phyloP scores from a whole-genome alignment of 1,140 invertebrate species.

The Polypedilum vanderplanki region DNA sequence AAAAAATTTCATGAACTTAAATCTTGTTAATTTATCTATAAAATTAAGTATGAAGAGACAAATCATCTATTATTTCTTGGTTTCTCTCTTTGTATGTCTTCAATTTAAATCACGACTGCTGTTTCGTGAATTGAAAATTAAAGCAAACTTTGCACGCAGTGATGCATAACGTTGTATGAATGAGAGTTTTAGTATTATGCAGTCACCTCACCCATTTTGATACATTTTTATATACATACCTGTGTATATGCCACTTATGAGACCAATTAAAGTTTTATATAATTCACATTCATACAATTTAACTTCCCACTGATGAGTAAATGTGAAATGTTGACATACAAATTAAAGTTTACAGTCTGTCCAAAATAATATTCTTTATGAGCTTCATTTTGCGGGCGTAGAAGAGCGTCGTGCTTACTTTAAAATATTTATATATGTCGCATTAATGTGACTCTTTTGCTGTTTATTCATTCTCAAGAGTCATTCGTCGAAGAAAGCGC shows the following conservation, averaged over 20 bases:
- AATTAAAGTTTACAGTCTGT: conserved; percentile 19
- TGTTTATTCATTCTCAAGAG: no score
- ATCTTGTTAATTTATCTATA: no score
- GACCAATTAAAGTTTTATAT: no score
- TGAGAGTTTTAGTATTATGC: not conserved
- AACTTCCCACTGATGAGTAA: not conserved
- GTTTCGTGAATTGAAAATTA: not conserved
- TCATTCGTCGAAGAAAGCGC: no score
- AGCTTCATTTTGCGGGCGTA: not conserved
- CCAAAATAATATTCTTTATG: not conserved
- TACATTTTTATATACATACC: not conserved
- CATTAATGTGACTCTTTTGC: no score
- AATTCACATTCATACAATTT: not conserved
- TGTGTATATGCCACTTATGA: no score
- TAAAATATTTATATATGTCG: no score
- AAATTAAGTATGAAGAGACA: no score
- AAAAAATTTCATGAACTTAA: no score
- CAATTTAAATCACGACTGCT: not conserved
- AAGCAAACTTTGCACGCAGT: not conserved
- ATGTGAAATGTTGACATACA: conserved; percentile 17
- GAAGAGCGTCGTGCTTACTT: no score
- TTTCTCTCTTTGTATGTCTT: not conserved
- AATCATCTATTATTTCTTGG: not conserved
- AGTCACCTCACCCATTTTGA: not conserved
- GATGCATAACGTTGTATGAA: not conserved